A percentile compares a stretch with the other conserved stretches of the same genome.
Conservation (phyloP, 2,888 invertebrate species). For the Mesorhabditis sp. region DNA sequence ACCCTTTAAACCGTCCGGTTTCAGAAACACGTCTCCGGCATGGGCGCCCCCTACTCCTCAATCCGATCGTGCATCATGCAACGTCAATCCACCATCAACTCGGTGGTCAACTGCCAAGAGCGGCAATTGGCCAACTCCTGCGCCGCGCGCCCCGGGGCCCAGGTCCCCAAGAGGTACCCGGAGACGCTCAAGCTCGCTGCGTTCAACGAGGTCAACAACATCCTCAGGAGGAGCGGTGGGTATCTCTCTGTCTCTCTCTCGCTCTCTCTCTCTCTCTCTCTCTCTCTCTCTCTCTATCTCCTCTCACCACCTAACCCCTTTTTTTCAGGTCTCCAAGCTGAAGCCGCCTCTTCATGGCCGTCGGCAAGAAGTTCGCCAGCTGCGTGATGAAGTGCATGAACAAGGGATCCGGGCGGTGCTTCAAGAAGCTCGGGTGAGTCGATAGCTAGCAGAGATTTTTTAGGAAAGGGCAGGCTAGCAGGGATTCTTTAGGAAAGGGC, state of each 20-base stretch:
- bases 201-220: conserved; percentile 47
- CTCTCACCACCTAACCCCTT: background rate
- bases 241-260: background rate
- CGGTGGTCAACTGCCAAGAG: conserved; percentile 42
- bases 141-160: conserved; percentile 33
- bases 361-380: conserved; percentile 51
- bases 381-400: conserved; percentile 53
- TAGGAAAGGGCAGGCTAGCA: background rate
- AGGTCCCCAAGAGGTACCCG: conserved; percentile 53
- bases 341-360: conserved; percentile 43
- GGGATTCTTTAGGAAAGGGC: background rate
- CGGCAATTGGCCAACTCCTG: conserved; percentile 35
- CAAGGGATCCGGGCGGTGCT: conserved; percentile 32
- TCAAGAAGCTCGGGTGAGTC: conserved; percentile 28
- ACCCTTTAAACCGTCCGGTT: conserved; percentile 2
- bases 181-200: conserved; percentile 55
- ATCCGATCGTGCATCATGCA: conserved; percentile 39
- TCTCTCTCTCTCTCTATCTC: background rate
- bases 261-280: background rate
- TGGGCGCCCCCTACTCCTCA: conserved; percentile 47
- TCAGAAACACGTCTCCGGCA: conserved; percentile 40
- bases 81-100: conserved; percentile 34
- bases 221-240: conserved; percentile 32
- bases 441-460: background rate
- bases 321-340: conserved; percentile 34